Conservation (phyloP, 2,113 vertebrate genomes). For the Barbus barbus region DNA sequence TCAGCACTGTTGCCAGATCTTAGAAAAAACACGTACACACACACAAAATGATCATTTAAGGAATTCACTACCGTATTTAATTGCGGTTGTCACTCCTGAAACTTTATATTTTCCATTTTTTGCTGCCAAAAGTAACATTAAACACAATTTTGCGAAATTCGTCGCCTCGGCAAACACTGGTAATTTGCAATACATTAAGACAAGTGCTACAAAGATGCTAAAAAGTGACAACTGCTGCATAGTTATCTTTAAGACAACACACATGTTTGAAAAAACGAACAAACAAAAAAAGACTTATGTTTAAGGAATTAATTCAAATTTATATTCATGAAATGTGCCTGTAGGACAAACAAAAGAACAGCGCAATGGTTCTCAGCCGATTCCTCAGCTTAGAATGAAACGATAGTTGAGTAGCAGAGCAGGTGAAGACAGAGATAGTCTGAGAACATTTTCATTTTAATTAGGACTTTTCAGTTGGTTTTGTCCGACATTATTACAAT, state of each 20-base stretch:
- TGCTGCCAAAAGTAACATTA: background rate
- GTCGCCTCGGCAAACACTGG: background rate
- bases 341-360: conserved; percentile 66
- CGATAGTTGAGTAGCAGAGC: conserved; percentile 54
- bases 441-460: conserved; percentile 46
- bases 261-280: conserved; percentile 54
- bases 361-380: conserved; percentile 56
- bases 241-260: conserved; percentile 72
- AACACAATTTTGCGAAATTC: background rate
- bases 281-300: background rate
- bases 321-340: conserved; percentile 64
- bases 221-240: conserved; percentile 59
- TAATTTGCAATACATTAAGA: conserved; percentile 48
- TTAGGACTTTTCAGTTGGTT: conserved; percentile 36
- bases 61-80: background rate
- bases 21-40: too few relatives aligned
- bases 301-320: conserved; percentile 72
- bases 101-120: background rate
- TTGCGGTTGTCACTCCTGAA: background rate
- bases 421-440: conserved; percentile 70
- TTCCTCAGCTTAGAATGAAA: conserved; percentile 61
- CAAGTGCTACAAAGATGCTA: conserved; percentile 57
- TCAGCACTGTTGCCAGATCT: too few relatives aligned
- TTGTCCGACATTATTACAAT: conserved; percentile 26
- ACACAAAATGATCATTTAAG: background rate